Base-by-base conservation (phyloP, 2,797 vertebrate species). In the Lepidocolaptes lacrymiger region DNA sequence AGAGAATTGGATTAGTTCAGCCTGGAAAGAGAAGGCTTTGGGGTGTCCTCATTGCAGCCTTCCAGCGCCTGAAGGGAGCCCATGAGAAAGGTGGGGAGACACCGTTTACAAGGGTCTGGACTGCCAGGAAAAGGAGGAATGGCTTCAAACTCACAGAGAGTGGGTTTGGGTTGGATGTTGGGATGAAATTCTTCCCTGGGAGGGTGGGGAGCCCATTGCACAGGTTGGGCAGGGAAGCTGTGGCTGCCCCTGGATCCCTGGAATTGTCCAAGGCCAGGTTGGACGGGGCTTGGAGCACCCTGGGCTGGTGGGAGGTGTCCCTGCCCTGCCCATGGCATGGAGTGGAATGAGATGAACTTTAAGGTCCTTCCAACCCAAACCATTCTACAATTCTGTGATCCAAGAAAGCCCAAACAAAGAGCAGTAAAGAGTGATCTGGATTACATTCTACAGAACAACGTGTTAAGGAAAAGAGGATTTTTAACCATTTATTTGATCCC, bases 101-200 rank as follows among this genome's bases (percentile, higher is more conserved):
- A 41, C 10, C 41, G 16, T 48, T 48, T 34, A 22, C 6, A 26
- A 59, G 28, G 44, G 28, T 2, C 7, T 59, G 44, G 28, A 81
- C 34, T 3, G 34, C 12, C 41, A 88, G 68, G 30, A 61, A 22
- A 48, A 28, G 36, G 26, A 19, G 1, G 6, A 30, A 75, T 14
- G 71, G 41, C 7, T 43, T 68, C 36, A n/a, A 1, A 43, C 23
- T 32, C 36, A 0, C 19, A 28, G 0, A 58, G 16, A 5, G 4
- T 2, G 24, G 19, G 32, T 28, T 0, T 4, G 0, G 23, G 12
- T 37, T 32, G 41, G 23, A 56, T 56, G 0, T 4, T 49, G 41
- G 71, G 56, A 0, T 1, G 23, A 8, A 63, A 49, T 63, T 28
- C 0, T 0, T 44, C 27, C 32, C 36, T 55, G n/a, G 0, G 7